Evolutionary conservation across 2,113 vertebrate species (phyloP).

Genomic region (Danio rerio): DNA sequence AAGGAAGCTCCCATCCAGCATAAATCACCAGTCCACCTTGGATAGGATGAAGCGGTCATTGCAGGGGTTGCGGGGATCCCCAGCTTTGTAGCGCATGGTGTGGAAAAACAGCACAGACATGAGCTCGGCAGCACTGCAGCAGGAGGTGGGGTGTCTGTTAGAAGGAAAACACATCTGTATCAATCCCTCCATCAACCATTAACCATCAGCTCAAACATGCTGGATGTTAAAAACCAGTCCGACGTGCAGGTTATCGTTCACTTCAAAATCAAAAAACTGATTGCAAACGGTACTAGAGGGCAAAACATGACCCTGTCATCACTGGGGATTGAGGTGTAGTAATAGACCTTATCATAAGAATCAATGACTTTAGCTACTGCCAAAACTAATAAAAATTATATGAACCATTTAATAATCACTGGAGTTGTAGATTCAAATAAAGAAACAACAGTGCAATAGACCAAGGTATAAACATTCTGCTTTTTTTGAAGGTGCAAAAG

Average conservation of each 20-base stretch:
- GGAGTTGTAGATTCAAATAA: background rate
- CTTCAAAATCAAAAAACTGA: background rate
- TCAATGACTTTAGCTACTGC: background rate
- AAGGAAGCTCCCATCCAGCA: background rate
- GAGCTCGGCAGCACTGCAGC: constrained; percentile 85
- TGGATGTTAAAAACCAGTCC: constrained; percentile 42
- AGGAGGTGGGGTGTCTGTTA: constrained; percentile 80
- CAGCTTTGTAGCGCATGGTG: constrained; percentile 80
- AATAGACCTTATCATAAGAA: constrained; percentile 22
- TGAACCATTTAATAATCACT: background rate
- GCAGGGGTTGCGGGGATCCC: constrained; percentile 75
- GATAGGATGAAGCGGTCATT: constrained; percentile 86
- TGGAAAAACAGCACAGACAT: constrained; percentile 86
- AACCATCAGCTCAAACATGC: constrained; percentile 48
- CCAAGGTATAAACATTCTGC: too few relatives aligned
- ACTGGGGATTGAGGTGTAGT: constrained; percentile 6
- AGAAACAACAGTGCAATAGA: background rate
- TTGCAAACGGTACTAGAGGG: background rate
- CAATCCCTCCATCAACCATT: background rate
- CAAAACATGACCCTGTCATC: background rate
- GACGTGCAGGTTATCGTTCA: constrained; percentile 42
- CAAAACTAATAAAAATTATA: background rate
- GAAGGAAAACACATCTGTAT: background rate
- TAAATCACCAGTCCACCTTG: constrained; percentile 69
- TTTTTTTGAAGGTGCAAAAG: too few relatives aligned